phyloP scores from a whole-genome alignment of 2,797 vertebrate species.

The Siniperca scherzeri region DNA sequence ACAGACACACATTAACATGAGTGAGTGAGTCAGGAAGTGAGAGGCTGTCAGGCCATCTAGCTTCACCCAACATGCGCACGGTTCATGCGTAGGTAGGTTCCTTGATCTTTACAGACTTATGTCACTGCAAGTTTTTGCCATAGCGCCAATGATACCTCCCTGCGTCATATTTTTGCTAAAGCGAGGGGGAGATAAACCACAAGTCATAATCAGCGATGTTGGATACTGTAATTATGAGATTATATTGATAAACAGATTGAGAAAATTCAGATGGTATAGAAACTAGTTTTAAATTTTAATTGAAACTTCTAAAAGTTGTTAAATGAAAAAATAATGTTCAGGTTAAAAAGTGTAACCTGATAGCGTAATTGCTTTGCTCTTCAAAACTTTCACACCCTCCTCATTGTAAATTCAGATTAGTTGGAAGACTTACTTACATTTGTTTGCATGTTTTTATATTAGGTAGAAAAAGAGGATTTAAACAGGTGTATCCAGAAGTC shows the following conservation, averaged over 20 bases:
- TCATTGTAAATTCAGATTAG: not conserved
- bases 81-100: conserved; percentile 46
- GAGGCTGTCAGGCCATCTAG: conserved; percentile 50
- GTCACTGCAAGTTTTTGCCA: conserved; percentile 49
- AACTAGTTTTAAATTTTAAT: not conserved
- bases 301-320: not conserved
- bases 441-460: not conserved
- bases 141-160: conserved; percentile 28
- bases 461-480: not conserved
- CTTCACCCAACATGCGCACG: conserved; percentile 33
- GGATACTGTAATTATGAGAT: not conserved
- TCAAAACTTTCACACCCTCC: not conserved
- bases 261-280: not conserved
- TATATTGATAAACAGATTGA: not conserved
- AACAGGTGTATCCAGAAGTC: not conserved
- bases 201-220: not conserved
- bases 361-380: not conserved
- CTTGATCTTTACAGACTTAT: conserved; percentile 57
- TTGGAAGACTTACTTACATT: not conserved
- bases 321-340: not conserved
- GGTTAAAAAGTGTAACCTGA: not conserved
- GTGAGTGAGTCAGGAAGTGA: conserved; percentile 79
- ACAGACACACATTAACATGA: conserved; percentile 14
- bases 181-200: conserved; percentile 9
- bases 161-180: conserved; percentile 63